Percentiles rank a stretch among this genome's conserved stretches.
Evolutionary conservation across 2,797 vertebrate genomes (phyloP).

Genomic region (Emys orbicularis): DNA sequence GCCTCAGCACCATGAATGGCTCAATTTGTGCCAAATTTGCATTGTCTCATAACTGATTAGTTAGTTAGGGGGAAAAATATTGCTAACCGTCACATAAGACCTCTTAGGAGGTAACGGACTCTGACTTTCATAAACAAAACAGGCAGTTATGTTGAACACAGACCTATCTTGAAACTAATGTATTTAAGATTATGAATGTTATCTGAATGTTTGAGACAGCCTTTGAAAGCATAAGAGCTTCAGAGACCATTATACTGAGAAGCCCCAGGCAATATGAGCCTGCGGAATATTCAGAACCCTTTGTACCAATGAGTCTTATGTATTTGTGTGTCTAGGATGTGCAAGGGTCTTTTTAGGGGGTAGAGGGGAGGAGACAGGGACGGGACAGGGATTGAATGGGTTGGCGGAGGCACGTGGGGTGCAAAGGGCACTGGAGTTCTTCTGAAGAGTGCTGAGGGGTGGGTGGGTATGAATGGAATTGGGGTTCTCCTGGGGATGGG

Average conservation of each 20-base stretch:
- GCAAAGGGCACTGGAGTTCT: background rate
- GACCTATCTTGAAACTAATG: background rate
- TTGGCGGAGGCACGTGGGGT: background rate
- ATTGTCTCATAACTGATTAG: slow-evolving; percentile 10
- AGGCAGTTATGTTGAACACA: background rate
- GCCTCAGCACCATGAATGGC: slow-evolving; percentile 9
- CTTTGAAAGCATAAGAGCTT: background rate
- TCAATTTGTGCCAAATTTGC: slow-evolving; percentile 4
- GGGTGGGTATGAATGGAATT: background rate
- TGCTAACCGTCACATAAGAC: background rate
- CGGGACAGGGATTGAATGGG: background rate
- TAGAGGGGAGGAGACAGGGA: background rate
- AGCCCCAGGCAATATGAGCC: background rate
- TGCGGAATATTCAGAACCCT: background rate
- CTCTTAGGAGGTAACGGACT: background rate
- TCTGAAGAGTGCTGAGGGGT: background rate
- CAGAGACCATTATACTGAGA: background rate
- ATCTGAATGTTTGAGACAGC: background rate
- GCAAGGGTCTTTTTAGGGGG: background rate
- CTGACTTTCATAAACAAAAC: background rate
- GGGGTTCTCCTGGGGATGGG: no score
- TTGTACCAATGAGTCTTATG: background rate
- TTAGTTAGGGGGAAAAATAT: background rate
- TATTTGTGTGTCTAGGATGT: background rate
- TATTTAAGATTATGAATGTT: background rate